Evolutionary conservation across 2,113 vertebrate species (phyloP), one percentile per base, ranked within the genome.

Genomic region (Gallinago jamesoni): DNA sequence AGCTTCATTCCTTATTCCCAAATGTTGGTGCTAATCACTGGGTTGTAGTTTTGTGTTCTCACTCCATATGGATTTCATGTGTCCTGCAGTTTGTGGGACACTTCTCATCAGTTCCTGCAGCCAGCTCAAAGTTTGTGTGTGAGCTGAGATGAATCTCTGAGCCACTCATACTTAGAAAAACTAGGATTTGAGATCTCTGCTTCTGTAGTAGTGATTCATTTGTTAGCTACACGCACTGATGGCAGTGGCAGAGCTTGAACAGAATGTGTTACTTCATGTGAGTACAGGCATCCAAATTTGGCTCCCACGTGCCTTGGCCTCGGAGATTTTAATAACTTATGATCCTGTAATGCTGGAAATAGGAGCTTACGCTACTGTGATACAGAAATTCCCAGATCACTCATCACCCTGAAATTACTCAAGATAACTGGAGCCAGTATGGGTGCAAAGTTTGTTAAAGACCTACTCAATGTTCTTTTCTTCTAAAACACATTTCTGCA

Each of bases 171-270:
- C 41, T 75, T 94, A 64, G 22, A 72, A 90, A 63, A 15, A 14
- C 33, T 62, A 62, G 56, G n/a, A 84, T 90, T 47, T 92, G 73
- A 94, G 64, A 84, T 88, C 52, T 81, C 57, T 77, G 0, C 68
- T 90, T 92, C 19, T 53, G 80, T 96, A 94, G 90, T 96, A 96
- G 80, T 95, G 94, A 95, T 84, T 96, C 80, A 94, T 90, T 89
- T 85, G 73, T 86, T 94, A 93, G 56, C 52, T 81, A 84, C 94
- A 78, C 90, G 88, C 86, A 95, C 94, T 92, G 76, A 92, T 81
- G 88, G 33, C 90, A 75, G 31, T 89, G 66, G 76, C 69, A 93
- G 64, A 84, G 24, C 73, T 93, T 90, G 94, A 96, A 94, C 90
- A 93, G 96, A 95, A 92, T 84, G 92, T 81, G 86, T 94, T 92